Base-by-base conservation (phyloP, 1,140 invertebrate species). In the Chelonus insularis region DNA sequence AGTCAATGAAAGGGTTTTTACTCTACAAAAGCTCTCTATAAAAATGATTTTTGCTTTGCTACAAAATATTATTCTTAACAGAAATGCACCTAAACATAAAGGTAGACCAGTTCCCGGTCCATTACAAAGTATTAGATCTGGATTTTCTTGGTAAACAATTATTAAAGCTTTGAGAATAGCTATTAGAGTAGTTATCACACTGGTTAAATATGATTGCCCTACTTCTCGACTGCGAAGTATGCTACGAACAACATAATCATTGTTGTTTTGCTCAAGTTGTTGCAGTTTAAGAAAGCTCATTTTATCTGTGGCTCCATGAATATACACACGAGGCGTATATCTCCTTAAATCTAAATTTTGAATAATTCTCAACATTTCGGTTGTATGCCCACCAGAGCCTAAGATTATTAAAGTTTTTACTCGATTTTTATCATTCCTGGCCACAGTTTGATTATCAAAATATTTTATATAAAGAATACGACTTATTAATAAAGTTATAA, bases 21-120 rank as follows among this genome's bases (percentile, higher is more conserved):
- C 95, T 70, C 96, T 84, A 73, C 96, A 99, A 68, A 96, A 89
- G 76, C 95, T 98, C 82, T 99, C 96, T 47, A 98, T 83, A 80
- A 95, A 99, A 25, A 98, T 84, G 57, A 97, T 92, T 74, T 86
- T 89, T 60, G 85, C 87, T 61, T 90, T 82, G 21, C 83, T 76
- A 6, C 94, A 70, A 61, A 84, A 87, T 0, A 91, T 72, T 21
- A 87, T 74, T 82, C 89, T 86, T 58, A 86, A 83, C 0, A 89
- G n/a, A 73, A 88, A 89, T 12, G 86, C 88, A 48, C 89, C 83
- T 8, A 91, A 62, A 80, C 93, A 95, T 36, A 95, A 78, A 25
- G 95, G 96, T 62, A 99, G 85, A 80, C 96, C 97, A 4, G 95
- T 97, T 20, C 96, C 96, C 52, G 96, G 97, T 0, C 97, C 97